phyloP scores from a whole-genome alignment of 1,140 invertebrate species.

The Neuroterus valhalla region DNA sequence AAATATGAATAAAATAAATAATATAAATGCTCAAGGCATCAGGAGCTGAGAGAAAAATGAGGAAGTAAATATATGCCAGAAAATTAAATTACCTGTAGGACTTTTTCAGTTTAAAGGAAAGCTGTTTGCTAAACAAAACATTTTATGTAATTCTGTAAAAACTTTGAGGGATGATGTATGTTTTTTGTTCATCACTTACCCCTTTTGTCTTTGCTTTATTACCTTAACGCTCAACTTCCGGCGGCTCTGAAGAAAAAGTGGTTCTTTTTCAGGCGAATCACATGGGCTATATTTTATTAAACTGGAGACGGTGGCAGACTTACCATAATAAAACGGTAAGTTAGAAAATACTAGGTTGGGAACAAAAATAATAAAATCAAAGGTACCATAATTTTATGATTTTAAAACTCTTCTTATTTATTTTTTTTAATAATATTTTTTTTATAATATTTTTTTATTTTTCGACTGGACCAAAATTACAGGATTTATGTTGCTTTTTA shows the following conservation, averaged over 20 bases:
- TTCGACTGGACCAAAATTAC: too few species aligned
- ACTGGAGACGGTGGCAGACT: constrained; percentile 50
- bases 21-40: too few species aligned
- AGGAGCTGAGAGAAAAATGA: too few species aligned
- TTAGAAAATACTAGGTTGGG: background rate
- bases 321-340: constrained; percentile 22
- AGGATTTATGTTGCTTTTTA: too few species aligned
- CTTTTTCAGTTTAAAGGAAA: background rate
- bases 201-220: too few species aligned
- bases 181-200: too few species aligned
- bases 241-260: background rate
- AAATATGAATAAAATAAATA: too few species aligned
- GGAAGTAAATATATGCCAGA: background rate
- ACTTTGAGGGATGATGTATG: too few species aligned
- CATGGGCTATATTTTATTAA: constrained; percentile 57
- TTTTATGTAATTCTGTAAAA: background rate
- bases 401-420: background rate
- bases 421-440: background rate
- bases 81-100: constrained; percentile 17
- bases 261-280: constrained; percentile 61
- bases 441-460: constrained; percentile 21
- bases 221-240: background rate
- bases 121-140: background rate
- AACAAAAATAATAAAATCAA: too few species aligned
- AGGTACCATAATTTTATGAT: background rate